phyloP scores from a whole-genome alignment of 2,888 invertebrate species.

The Bursaphelenchus okinawaensis region DNA sequence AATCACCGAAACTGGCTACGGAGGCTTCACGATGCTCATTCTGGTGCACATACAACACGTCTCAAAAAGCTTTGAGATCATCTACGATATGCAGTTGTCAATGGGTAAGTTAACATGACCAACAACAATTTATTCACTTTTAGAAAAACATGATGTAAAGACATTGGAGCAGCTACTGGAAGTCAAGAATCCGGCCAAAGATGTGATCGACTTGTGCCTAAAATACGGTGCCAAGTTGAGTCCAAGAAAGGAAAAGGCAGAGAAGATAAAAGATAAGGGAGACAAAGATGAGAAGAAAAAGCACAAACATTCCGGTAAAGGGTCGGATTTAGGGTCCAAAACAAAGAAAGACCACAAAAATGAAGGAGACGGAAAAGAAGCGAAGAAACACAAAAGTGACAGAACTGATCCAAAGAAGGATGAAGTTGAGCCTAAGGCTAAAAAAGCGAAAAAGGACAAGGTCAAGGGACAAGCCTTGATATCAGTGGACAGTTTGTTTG shows the following conservation, averaged over 20 bases:
- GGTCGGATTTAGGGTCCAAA: too few relatives aligned
- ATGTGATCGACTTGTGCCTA: conserved; percentile 18
- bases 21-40: conserved; percentile 23
- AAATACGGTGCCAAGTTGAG: conserved; percentile 19
- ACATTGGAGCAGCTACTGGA: conserved; percentile 16
- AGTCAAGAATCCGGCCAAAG: conserved; percentile 22
- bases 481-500: background rate
- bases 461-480: background rate
- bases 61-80: conserved; percentile 23
- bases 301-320: too few relatives aligned
- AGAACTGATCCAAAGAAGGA: background rate
- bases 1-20: conserved; percentile 29
- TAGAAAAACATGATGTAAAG: background rate
- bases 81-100: conserved; percentile 22
- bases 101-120: conserved; percentile 20
- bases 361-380: too few relatives aligned
- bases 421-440: background rate
- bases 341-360: background rate
- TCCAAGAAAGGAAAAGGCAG: background rate
- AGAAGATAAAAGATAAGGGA: background rate
- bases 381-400: background rate
- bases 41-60: conserved; percentile 22
- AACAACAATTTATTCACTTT: too few relatives aligned
- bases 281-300: background rate
- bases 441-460: background rate